Evolutionary conservation across 2,797 vertebrate species (phyloP).

Genomic region (Staurois parvus): DNA sequence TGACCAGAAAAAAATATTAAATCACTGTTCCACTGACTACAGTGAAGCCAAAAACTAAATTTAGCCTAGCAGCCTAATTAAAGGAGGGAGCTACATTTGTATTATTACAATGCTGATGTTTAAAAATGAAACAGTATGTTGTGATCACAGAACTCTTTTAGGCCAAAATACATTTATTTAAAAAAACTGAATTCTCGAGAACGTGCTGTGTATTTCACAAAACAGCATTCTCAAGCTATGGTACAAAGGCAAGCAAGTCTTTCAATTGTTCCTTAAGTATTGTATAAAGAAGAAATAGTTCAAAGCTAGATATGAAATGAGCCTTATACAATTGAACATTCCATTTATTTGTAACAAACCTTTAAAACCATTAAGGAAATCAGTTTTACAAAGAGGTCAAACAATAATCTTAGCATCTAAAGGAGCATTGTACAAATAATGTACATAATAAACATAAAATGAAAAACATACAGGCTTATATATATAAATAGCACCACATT

Average conservation of each 20-base stretch:
- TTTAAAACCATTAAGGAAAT: neutral
- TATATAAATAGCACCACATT: neutral
- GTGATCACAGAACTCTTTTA: no score
- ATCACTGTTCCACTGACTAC: no score
- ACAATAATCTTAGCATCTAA: neutral
- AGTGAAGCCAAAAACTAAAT: no score
- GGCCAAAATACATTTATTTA: no score
- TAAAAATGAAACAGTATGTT: no score
- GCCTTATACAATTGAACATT: neutral
- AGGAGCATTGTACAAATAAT: neutral
- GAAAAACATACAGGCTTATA: neutral
- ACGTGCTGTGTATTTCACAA: neutral
- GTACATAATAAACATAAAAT: neutral
- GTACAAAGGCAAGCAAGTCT: neutral
- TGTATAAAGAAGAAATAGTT: neutral
- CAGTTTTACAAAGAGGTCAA: neutral
- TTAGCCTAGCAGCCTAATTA: no score
- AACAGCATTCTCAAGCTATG: neutral
- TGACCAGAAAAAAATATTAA: no score
- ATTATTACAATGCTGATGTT: no score
- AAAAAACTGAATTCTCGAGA: neutral
- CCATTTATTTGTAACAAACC: neutral
- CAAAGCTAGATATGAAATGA: neutral
- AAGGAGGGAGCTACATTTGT: no score
- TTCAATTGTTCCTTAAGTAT: neutral